Percentiles rank a stretch among this genome's conserved stretches.
These are phyloP conservation scores for Chrysemys picta DNA, from an alignment of 2,113 vertebrate genomes.

Conservation along the genomic window DNA sequence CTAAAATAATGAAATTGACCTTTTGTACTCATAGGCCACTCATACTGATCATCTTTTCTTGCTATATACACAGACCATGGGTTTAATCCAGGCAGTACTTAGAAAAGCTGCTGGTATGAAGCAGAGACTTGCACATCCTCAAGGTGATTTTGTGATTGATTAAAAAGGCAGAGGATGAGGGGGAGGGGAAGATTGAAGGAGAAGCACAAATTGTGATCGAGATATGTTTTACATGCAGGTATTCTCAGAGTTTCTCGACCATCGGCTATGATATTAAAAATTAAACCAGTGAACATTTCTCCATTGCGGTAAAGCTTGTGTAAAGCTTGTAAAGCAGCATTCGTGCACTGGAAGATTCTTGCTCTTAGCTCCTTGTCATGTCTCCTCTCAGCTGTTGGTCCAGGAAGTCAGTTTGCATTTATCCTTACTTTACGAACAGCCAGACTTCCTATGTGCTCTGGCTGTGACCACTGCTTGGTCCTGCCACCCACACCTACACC, in stretches of 20 bases:
- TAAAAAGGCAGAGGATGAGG: accelerated
- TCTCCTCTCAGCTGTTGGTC: not conserved
- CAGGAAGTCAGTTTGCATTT: not conserved
- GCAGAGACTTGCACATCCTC: not conserved
- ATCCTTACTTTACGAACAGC: not conserved
- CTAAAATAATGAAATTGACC: constrained; percentile 53
- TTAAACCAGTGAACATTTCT: not conserved
- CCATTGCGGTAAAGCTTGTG: not conserved
- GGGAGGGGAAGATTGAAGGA: not conserved
- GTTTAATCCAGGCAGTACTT: not conserved
- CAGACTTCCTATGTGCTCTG: not conserved
- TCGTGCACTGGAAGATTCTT: not conserved
- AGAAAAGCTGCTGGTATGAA: not conserved
- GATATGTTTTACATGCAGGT: not conserved
- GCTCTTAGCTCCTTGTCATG: accelerated
- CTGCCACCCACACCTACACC: not conserved
- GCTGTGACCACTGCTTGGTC: not conserved
- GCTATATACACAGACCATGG: not conserved
- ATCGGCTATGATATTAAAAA: not conserved
- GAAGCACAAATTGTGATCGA: not conserved
- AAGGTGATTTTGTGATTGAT: not conserved
- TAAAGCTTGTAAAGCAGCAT: not conserved
- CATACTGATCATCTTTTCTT: not conserved
- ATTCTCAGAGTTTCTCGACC: not conserved
- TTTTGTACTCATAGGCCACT: constrained; percentile 30